Evolutionary conservation across 2,797 vertebrate species (phyloP), one percentile per base, ranked within the genome.

Genomic region (Trachops cirrhosus): DNA sequence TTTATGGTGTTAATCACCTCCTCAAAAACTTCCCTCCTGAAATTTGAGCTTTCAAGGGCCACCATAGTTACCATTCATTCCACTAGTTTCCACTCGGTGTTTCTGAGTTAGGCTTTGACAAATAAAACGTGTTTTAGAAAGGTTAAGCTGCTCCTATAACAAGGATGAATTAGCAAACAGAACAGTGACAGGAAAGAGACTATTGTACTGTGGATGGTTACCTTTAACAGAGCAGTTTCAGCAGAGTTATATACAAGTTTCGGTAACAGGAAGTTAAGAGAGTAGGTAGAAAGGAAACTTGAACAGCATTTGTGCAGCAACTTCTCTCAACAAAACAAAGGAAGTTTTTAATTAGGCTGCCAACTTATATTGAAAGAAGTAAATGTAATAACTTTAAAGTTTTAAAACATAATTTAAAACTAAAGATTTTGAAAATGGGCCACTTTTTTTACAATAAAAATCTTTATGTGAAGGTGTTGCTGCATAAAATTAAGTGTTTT

Each of bases 41-140:
- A 92, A 89, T 70, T 85, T 86, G 46, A 87, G 4, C 67, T 86
- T 93, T 62, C 34, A 46, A 91, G 73, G 26, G 19, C 39, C 39
- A 75, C 48, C 21, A 71, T n/a, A 54, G 44, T 77, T 57, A 79
- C 26, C 34, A 46, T 89, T 89, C 29, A 82, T 48, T 68, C 32
- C 19, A n/a, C 41, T 80, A 12, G 21, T 77, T 96, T 86, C 90
- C 64, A 85, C 50, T 44, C 75, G 52, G 2, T 39, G n/a, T 88
- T 93, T 93, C 73, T 95, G 41, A 89, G 1, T 48, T n/a, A 79
- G 44, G 24, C 44, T 74, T 19, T 74, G 71, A 82, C n/a, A 71
- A 95, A 94, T 64, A 57, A 88, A 85, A 84, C 44, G 62, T 84
- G 82, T 70, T 95, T 85, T 67, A 80, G 37, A 95, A 95, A 96